These are phyloP conservation scores for Arrhamphus sclerolepis DNA, from an alignment of 2,797 vertebrate species.

Conservation along the genomic window DNA sequence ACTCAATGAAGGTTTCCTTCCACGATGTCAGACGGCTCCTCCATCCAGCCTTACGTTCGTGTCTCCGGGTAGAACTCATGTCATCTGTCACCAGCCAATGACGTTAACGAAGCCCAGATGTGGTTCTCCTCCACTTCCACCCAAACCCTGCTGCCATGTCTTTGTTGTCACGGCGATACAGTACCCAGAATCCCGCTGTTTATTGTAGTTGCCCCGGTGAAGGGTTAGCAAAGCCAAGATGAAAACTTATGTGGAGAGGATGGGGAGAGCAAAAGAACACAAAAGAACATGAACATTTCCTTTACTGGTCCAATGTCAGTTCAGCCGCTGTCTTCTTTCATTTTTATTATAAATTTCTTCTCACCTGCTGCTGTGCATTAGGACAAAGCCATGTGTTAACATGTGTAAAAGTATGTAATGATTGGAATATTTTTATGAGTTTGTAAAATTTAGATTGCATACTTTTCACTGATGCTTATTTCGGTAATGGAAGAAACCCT, in stretches of 20 bases:
- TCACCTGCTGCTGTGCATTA: too few relatives aligned
- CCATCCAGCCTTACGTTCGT: slow-evolving; percentile 19
- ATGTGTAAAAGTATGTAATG: too few relatives aligned
- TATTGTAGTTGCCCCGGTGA: slow-evolving; percentile 49
- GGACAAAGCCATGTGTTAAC: too few relatives aligned
- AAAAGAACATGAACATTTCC: too few relatives aligned
- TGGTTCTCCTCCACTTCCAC: slow-evolving; percentile 31
- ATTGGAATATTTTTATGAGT: too few relatives aligned
- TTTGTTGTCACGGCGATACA: slow-evolving; percentile 40
- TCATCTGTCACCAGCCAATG: slow-evolving; percentile 53
- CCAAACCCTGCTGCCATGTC: background rate
- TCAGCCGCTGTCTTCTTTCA: too few relatives aligned
- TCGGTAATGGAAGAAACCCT: too few relatives aligned
- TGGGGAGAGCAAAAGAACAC: background rate
- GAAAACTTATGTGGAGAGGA: slow-evolving; percentile 26
- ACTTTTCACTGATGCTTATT: too few relatives aligned
- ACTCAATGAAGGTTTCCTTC: too few relatives aligned
- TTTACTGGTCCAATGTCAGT: too few relatives aligned
- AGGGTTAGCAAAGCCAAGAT: slow-evolving; percentile 24
- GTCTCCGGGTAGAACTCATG: slow-evolving; percentile 32
- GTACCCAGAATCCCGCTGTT: slow-evolving; percentile 47
- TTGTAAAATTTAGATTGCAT: too few relatives aligned
- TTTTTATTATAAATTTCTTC: too few relatives aligned
- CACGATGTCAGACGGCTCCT: slow-evolving; percentile 16
- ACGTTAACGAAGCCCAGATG: slow-evolving; percentile 63